Base-by-base conservation (phyloP, 2,113 vertebrate genomes). In the Indicator maculatus region DNA sequence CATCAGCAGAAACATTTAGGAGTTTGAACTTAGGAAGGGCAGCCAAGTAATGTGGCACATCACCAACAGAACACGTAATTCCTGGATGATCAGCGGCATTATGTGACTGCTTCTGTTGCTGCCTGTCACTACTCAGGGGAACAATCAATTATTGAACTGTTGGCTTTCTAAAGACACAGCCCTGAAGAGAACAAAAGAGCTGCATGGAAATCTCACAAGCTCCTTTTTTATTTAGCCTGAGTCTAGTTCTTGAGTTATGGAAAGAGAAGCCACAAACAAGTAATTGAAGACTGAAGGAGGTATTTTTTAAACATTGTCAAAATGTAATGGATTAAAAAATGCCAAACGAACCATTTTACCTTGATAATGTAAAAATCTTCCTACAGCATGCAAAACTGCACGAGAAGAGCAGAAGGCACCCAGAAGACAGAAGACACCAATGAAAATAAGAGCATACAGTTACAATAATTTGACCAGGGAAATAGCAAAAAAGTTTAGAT, bases 21-120 rank as follows among this genome's bases (percentile, higher is more conserved):
- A 44, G 26, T 8, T 41, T 75, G 69, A 58, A 53, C 41, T 91
- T 18, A 50, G 33, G 84, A 94, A 95, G 78, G 84, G 81, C 94
- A 96, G 79, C 78, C 89, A 90, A 96, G 47, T 30, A 64, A 83
- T 16, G 74, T 88, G 77, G 85, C 95, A 89, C 63, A 30, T 63
- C 73, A 85, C 83, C 83, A 88, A 61, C 31, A 55, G 75, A 84
- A 93, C 70, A 90, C 2, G 12, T 73, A 95, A 89, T 45, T 91
- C 92, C 85, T 70, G 92, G 47, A 55, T 90, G 77, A 64, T 55
- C 66, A 31, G 92, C 16, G 83, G 80, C 86, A 47, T 91, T 82
- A 87, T 31, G 75, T 78, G 93, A 75, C 69, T 47, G 36, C 93
- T 74, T 67, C 84, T 93, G 64, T 31, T 39, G 24, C 95, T 94